These are phyloP conservation scores for Archips xylosteana DNA, from an alignment of 2,888 invertebrate genomes.

Conservation along the genomic window DNA sequence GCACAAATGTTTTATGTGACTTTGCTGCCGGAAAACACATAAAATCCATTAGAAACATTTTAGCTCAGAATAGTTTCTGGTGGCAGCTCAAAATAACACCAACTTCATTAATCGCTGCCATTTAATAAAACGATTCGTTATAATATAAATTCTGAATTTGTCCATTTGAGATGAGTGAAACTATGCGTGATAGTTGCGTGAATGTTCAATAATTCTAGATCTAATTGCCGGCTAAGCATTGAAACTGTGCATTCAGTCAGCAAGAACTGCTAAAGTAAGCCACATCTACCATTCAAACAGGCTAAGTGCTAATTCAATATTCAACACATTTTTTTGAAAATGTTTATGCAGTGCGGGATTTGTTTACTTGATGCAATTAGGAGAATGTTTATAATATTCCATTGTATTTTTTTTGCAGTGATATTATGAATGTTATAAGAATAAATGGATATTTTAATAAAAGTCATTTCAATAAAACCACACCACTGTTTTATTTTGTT, in stretches of 20 bases:
- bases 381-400: constrained; percentile 83
- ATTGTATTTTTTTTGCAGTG: constrained; percentile 86
- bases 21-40: constrained; percentile 39
- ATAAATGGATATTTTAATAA: constrained; percentile 86
- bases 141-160: constrained; percentile 50
- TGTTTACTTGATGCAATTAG: constrained; percentile 81
- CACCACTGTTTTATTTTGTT: constrained; percentile 33
- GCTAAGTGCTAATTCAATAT: constrained; percentile 44
- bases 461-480: constrained; percentile 81
- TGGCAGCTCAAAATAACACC: neutral
- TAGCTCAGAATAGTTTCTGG: constrained; percentile 28
- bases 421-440: constrained; percentile 86
- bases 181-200: constrained; percentile 58
- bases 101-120: constrained; percentile 46
- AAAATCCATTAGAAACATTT: constrained; percentile 24
- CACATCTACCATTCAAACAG: constrained; percentile 51
- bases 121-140: constrained; percentile 52
- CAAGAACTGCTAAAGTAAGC: constrained; percentile 52
- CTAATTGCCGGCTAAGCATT: constrained; percentile 54
- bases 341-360: constrained; percentile 73
- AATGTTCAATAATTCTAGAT: constrained; percentile 58
- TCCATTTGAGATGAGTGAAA: constrained; percentile 59
- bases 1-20: constrained; percentile 52
- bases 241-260: constrained; percentile 12
- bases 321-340: constrained; percentile 58